Evolutionary conservation across 2,113 vertebrate genomes (phyloP).

Genomic region (Lathamus discolor): DNA sequence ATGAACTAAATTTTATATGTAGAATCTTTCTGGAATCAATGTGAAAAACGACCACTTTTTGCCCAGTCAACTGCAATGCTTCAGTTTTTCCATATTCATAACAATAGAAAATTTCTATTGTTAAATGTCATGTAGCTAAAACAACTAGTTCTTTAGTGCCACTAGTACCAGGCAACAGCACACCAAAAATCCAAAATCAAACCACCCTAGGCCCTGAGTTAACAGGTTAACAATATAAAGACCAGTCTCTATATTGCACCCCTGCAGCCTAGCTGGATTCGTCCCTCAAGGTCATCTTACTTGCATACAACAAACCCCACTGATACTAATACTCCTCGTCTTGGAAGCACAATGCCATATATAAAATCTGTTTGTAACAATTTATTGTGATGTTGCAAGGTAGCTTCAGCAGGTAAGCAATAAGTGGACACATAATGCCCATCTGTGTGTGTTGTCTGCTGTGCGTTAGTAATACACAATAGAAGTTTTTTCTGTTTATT

Average conservation of each 20-base stretch:
- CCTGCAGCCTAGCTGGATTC: background rate
- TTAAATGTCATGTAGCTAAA: background rate
- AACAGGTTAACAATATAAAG: background rate
- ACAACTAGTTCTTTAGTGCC: background rate
- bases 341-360: background rate
- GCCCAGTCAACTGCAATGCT: background rate
- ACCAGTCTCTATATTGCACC: background rate
- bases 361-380: background rate
- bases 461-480: background rate
- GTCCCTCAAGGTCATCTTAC: background rate
- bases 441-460: background rate
- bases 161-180: background rate
- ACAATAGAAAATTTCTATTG: background rate
- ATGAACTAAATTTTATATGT: background rate
- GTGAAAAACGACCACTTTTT: background rate
- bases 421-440: background rate
- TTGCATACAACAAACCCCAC: background rate
- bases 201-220: background rate
- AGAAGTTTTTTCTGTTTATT: background rate
- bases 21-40: background rate
- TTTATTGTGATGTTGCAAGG: background rate
- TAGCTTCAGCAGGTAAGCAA: background rate
- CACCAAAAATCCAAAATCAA: background rate
- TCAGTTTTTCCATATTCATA: background rate
- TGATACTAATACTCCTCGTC: background rate